Evolutionary conservation across 2,113 vertebrate genomes (phyloP), one percentile per base, ranked within the genome.

Genomic region (Phrynosoma platyrhinos): DNA sequence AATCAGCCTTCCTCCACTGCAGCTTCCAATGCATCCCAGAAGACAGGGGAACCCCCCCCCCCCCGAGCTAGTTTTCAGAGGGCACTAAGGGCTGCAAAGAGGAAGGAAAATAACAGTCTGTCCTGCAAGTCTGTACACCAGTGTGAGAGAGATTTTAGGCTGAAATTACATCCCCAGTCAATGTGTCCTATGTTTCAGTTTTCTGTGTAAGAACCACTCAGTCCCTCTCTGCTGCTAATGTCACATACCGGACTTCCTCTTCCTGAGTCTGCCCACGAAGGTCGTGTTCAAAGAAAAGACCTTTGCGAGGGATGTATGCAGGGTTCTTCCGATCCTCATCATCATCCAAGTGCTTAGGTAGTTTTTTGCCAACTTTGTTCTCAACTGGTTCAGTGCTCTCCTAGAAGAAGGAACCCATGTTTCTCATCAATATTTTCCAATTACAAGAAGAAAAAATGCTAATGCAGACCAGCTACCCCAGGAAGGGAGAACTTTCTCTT

Each of bases 241-340:
- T 88, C 47, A 94, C 95, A 3, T 93, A 97, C 96, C 96, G 98
- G 96, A 98, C 97, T 97, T 99, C 98, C 87, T 99, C 98, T 92
- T 98, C 98, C 94, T 99, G 98, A 0, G 98, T 94, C 88, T 98
- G 98, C 9, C 99, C 99, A 66, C 99, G 96, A 52, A 99, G 98
- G 32, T 99, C 99, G 1, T 99, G 99, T 92, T 99, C 99, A 25
- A 99, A 99, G 96, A 99, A 99, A 77, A 99, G 97, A 25, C 99
- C 99, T 93, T 98, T 99, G 82, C 99, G 97, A 0, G 99, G 99
- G 92, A 99, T 99, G 94, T 99, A 99, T 0, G 99, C 99, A 0
- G 99, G 99, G 93, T 99, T 99, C 95, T 99, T 99, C 16, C 98
- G 89, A 91, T 99, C 99, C 93, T 99, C 99, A 4, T 99, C 99